phyloP scores from a whole-genome alignment of 1,140 invertebrate species.

The Anagrus nilaparvatae region DNA sequence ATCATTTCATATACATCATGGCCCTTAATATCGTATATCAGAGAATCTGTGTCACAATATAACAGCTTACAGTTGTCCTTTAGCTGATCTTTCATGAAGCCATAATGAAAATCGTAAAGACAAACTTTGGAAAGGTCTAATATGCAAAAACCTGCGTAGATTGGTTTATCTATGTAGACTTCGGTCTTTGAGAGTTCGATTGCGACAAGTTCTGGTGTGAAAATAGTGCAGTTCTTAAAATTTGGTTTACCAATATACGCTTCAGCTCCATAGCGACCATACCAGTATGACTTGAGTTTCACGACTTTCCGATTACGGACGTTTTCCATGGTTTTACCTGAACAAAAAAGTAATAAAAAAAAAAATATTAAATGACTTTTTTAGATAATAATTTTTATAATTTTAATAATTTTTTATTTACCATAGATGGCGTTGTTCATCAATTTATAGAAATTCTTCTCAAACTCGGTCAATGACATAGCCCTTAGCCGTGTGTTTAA shows the following conservation, averaged over 20 bases:
- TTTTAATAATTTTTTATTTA: too few relatives aligned
- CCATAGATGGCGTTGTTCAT: not conserved
- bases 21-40: not conserved
- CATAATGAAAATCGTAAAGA: not conserved
- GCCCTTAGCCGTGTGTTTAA: not conserved
- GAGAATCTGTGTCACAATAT: not conserved
- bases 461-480: not conserved
- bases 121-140: too few relatives aligned
- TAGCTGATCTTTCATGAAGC: not conserved
- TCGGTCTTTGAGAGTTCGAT: too few relatives aligned
- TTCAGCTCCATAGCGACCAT: not conserved
- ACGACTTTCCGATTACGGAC: not conserved
- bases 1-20: not conserved
- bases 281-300: not conserved
- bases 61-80: not conserved
- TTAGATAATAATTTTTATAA: too few relatives aligned
- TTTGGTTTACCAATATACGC: not conserved
- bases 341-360: too few relatives aligned
- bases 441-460: not conserved
- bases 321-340: not conserved
- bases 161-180: too few relatives aligned
- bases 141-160: too few relatives aligned
- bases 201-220: too few relatives aligned
- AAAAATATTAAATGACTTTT: too few relatives aligned
- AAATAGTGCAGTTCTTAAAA: not conserved